phyloP scores from a whole-genome alignment of 2,797 vertebrate genomes.

The Kryptopterus vitreolus region DNA sequence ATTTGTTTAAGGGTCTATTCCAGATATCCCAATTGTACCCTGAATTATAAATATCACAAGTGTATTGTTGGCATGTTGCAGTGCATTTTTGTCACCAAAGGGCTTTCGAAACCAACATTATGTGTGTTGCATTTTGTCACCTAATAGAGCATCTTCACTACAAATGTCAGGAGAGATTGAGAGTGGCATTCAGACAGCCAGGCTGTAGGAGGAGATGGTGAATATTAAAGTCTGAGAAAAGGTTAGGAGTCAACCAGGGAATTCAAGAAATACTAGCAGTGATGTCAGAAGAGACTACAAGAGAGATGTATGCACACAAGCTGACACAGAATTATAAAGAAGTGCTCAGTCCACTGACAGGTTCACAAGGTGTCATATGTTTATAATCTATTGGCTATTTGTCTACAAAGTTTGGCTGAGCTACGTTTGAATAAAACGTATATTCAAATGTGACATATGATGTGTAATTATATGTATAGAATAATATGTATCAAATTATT shows the following conservation, averaged over 20 bases:
- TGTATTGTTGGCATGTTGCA: not conserved
- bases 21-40: not conserved
- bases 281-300: slow-evolving; percentile 60
- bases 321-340: slow-evolving; percentile 29
- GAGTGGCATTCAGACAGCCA: slow-evolving; percentile 63
- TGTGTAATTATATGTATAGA: not conserved
- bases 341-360: not conserved
- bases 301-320: slow-evolving; percentile 41
- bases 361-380: not conserved
- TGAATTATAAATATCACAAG: not conserved
- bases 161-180: slow-evolving; percentile 64
- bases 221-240: slow-evolving; percentile 72
- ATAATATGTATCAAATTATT: no score
- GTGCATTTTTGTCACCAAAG: slow-evolving; percentile 34
- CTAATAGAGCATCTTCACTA: slow-evolving; percentile 58
- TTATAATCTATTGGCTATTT: not conserved
- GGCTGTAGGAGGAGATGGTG: slow-evolving; percentile 58
- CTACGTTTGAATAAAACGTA: not conserved
- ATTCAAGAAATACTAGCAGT: slow-evolving; percentile 62
- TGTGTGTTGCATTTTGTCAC: slow-evolving; percentile 53
- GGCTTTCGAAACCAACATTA: slow-evolving; percentile 26
- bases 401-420: not conserved
- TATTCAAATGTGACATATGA: not conserved
- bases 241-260: slow-evolving; percentile 67
- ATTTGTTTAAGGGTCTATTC: not conserved